Evolutionary conservation across 2,888 invertebrate genomes (phyloP), one percentile per base, ranked within the genome.

Genomic region (Microplitis deprimator): DNA sequence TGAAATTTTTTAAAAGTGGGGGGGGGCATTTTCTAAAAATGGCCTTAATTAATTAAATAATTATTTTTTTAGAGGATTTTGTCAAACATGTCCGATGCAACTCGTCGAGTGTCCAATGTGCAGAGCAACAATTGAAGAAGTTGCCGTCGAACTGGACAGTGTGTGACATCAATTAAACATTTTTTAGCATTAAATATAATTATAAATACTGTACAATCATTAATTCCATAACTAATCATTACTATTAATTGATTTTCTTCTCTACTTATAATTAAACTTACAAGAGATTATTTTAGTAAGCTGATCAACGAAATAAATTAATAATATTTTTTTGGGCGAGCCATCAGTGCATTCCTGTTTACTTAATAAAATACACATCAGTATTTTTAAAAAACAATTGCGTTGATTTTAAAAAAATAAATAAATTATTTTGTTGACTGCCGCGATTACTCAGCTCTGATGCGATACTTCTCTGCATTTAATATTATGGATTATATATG

Each of bases 61-160:
- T 29, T 79, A 8, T 16, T 79, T 80, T 91, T 92, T 72, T 91
- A 93, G 96, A 90, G 97, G 97, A 61, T 97, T 97, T 91, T 98
- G 98, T 91, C 92, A 92, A 69, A 91, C 92, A 13, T 97, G 97
- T 91, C 94, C 95, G 13, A 91, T 93, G 76, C 95, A 95, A 88
- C 88, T 98, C 82, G 93, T 93, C 81, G 94, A 94, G 83, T 98
- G 98, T 89, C 98, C 98, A 13, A 93, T 97, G 92, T 98, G 98
- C 90, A 93, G 97, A 83, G 92, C 93, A 77, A 90, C 91, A 69
- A 95, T 95, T 83, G 90, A 91, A 83, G 90, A 91, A 85, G 89
- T 91, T 79, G 84, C 82, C 68, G 85, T 72, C 29, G 81, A 90
- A 76, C 88, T 90, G 75, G 91, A 91, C 81, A 89, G 88, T 86